Evolutionary conservation across 1,140 invertebrate species (phyloP).

Genomic region (Bombyx mori): DNA sequence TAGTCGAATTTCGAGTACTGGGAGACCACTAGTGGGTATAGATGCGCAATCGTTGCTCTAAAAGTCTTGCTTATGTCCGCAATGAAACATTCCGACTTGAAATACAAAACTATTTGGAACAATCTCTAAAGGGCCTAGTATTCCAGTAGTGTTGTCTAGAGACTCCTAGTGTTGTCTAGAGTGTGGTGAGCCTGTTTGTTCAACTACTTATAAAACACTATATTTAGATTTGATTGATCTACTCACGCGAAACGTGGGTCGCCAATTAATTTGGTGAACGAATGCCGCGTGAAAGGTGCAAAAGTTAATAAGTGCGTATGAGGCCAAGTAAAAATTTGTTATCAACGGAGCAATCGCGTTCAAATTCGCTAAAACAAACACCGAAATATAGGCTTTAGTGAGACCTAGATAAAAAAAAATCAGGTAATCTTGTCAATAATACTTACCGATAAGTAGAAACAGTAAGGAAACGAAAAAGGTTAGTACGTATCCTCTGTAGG

Average conservation of each 20-base stretch:
- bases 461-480: slow-evolving; percentile 89
- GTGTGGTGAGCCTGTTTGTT: no score
- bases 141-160: no score
- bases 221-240: background rate
- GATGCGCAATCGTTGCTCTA: no score
- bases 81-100: no score
- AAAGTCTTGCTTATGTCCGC: no score
- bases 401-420: background rate
- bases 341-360: slow-evolving; percentile 95
- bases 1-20: no score
- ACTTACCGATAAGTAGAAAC: slow-evolving; percentile 91
- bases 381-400: background rate
- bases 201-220: no score
- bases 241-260: slow-evolving; percentile 86
- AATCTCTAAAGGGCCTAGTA: no score
- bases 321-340: slow-evolving; percentile 96
- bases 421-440: background rate
- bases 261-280: slow-evolving; percentile 87
- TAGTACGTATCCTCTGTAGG: slow-evolving; percentile 92
- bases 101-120: no score
- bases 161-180: no score
- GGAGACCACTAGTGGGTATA: no score
- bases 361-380: slow-evolving; percentile 77
- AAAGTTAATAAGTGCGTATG: slow-evolving; percentile 96
- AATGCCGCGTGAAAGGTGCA: slow-evolving; percentile 93